Base-by-base conservation (phyloP, 2,888 invertebrate genomes). In the Crioceris asparagi region DNA sequence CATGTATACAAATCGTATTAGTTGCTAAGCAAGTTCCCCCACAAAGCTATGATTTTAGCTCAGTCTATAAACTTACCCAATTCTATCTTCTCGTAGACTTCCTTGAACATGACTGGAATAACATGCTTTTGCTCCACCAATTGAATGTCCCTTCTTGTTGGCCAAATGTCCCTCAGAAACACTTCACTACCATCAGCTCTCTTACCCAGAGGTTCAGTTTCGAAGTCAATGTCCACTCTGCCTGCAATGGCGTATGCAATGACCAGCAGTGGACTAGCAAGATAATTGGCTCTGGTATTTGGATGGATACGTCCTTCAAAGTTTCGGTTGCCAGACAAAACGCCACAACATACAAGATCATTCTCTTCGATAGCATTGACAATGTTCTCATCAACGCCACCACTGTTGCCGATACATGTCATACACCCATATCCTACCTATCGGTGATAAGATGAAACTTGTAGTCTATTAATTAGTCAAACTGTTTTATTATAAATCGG, bases 391-490 rank as follows among this genome's bases (percentile, higher is more conserved):
- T 88, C 85, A 0, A 98, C 75, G 0, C 94, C 93, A 0, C 97
- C 97, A 4, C 91, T 91, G 69, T 98, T 98, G 1, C 97, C 97
- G 50, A 98, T 98, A 60, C 98, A 98, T 0, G 97, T 97, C 96
- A 96, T 97, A 62, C 98, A 98, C 0, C 97, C 97, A 58, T 96
- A 98, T n/a, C 97, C 97, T 7, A 33, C n/a, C n/a, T n/a, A n/a
- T n/a, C n/a, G n/a, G n/a, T n/a, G n/a, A n/a, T n/a, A n/a, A n/a
- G n/a, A n/a, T n/a, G n/a, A n/a, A n/a, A n/a, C n/a, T n/a, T n/a
- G n/a, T n/a, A n/a, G n/a, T n/a, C n/a, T n/a, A n/a, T n/a, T n/a
- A n/a, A n/a, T n/a, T n/a, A n/a, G n/a, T n/a, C n/a, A n/a, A n/a
- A n/a, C n/a, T n/a, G n/a, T n/a, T n/a, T n/a, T n/a, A n/a, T n/a